Percentiles rank a stretch among this genome's conserved stretches.
Conservation (phyloP, 2,797 vertebrate species). For the Cyclopterus lumpus region DNA sequence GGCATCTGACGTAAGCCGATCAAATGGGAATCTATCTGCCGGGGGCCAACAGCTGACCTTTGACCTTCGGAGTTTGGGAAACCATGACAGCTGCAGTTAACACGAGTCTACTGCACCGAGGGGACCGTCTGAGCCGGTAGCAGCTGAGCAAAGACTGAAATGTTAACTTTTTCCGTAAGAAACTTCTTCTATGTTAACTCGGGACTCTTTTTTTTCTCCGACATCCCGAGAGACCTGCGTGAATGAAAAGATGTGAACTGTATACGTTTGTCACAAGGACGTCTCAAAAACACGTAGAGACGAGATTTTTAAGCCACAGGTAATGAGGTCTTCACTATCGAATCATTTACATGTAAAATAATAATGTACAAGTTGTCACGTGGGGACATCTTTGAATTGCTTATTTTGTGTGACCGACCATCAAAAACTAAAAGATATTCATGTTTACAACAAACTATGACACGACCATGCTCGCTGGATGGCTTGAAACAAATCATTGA, state of each 20-base stretch:
- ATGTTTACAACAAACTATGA: not conserved
- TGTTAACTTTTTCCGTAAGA: slow-evolving; percentile 59
- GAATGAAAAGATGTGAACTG: not conserved
- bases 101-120: slow-evolving; percentile 30
- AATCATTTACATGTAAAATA: not conserved
- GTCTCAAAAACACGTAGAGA: not conserved
- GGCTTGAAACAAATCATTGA: not conserved
- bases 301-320: not conserved
- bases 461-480: not conserved
- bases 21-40: slow-evolving; percentile 51
- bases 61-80: slow-evolving; percentile 77
- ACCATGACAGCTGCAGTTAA: slow-evolving; percentile 74
- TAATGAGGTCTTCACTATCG: not conserved
- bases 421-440: not conserved
- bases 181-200: slow-evolving; percentile 57
- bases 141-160: slow-evolving; percentile 79
- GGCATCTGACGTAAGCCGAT: slow-evolving; percentile 39
- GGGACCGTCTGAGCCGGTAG: slow-evolving; percentile 34
- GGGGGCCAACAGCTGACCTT: slow-evolving; percentile 59
- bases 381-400: not conserved
- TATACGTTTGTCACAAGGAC: not conserved
- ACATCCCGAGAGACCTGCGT: not conserved
- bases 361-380: not conserved
- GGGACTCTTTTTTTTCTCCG: slow-evolving; percentile 53
- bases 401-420: not conserved